Percentiles rank a stretch among this genome's conserved stretches.
phyloP scores from a whole-genome alignment of 2,797 vertebrate genomes.

The Gambelia wislizenii region DNA sequence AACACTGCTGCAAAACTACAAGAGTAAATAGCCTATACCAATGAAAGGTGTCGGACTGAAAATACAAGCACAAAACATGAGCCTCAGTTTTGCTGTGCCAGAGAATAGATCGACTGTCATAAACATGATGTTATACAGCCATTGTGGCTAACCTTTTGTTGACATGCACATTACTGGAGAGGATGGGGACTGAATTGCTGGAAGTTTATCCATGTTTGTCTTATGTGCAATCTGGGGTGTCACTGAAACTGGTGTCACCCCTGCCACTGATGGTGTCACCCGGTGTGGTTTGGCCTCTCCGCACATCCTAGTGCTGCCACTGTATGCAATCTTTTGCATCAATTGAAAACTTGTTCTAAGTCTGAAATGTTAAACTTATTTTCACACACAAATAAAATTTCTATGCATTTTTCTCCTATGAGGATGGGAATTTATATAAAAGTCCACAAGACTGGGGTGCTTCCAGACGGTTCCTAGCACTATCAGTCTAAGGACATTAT shows the following conservation, averaged over 20 bases:
- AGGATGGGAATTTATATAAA: neutral
- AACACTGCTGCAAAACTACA: neutral
- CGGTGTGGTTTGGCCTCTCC: too few relatives aligned
- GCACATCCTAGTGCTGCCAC: too few relatives aligned
- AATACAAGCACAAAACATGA: neutral
- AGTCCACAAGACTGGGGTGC: neutral
- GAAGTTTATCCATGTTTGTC: neutral
- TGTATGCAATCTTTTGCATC: too few relatives aligned
- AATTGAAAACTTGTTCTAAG: neutral
- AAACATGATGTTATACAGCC: neutral
- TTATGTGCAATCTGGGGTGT: neutral
- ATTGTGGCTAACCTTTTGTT: neutral
- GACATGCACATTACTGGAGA: neutral
- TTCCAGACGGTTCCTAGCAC: too few relatives aligned
- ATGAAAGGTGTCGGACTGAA: neutral
- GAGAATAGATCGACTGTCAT: neutral
- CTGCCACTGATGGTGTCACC: too few relatives aligned
- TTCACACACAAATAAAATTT: neutral
- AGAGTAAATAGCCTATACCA: constrained; percentile 10
- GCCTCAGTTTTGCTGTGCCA: neutral
- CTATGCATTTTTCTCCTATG: neutral
- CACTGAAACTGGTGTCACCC: too few relatives aligned
- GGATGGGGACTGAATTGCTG: neutral
- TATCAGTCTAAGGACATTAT: too few relatives aligned
- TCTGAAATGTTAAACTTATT: neutral